Conservation (phyloP, 2,113 vertebrate genomes). For the Deroptyus accipitrinus region DNA sequence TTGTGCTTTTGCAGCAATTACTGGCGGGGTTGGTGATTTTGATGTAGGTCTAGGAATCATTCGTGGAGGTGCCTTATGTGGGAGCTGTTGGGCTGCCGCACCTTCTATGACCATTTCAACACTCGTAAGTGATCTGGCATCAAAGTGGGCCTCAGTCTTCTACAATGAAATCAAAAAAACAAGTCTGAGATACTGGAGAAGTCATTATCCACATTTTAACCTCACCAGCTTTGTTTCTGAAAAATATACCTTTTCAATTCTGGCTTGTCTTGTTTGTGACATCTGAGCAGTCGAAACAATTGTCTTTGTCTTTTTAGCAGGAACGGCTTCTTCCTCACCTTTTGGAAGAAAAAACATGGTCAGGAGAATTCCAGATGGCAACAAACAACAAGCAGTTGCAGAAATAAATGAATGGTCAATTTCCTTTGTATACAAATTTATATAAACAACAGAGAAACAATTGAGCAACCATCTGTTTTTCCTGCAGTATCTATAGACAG, state of each 20-base stretch:
- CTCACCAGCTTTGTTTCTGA: neutral
- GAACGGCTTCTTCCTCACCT: slow-evolving; percentile 93
- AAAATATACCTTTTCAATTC: slow-evolving; percentile 87
- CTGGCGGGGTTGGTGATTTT: slow-evolving; percentile 87
- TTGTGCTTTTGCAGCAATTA: slow-evolving; percentile 81
- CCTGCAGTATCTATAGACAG: neutral
- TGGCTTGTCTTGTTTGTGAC: slow-evolving; percentile 87
- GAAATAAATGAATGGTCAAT: neutral
- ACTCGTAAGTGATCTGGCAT: slow-evolving; percentile 82
- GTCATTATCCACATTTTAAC: neutral
- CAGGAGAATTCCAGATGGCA: neutral
- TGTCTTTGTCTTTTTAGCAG: slow-evolving; percentile 94
- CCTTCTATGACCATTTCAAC: slow-evolving; percentile 89
- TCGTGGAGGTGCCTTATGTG: slow-evolving; percentile 92
- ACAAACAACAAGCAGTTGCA: neutral
- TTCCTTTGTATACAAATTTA: neutral
- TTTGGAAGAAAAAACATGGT: neutral
- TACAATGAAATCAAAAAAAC: slow-evolving; percentile 55
- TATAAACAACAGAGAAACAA: neutral
- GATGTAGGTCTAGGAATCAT: slow-evolving; percentile 92
- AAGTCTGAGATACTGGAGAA: neutral
- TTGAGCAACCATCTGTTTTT: neutral
- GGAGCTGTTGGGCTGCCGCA: slow-evolving; percentile 82
- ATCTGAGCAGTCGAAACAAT: slow-evolving; percentile 92
- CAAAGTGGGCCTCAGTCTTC: slow-evolving; percentile 90